phyloP scores from a whole-genome alignment of 64 coral and sea anemone genomes.

The Pocillopora damicornis region DNA sequence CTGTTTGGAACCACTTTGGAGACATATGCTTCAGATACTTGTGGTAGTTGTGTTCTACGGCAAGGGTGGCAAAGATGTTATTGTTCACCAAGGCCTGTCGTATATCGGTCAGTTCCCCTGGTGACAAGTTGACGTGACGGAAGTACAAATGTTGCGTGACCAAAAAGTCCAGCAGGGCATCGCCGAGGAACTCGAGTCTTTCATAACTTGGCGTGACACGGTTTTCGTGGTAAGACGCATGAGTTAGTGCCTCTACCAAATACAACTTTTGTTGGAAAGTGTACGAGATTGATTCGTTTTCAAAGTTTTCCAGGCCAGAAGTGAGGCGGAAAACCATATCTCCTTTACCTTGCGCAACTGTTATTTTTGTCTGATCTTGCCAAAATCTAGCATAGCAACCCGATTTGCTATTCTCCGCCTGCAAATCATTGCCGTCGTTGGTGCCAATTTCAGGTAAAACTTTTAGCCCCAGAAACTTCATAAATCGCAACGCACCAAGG shows the following conservation, averaged over 20 bases:
- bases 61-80: constrained; percentile 92
- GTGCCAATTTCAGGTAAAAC: constrained; percentile 23
- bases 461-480: constrained; percentile 83
- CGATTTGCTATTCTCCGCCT: not conserved
- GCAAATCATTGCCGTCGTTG: not conserved
- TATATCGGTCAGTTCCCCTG: constrained; percentile 88
- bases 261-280: constrained; percentile 56
- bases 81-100: constrained; percentile 96
- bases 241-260: constrained; percentile 79
- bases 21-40: constrained; percentile 86
- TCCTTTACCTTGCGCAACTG: not conserved
- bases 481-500: constrained; percentile 69
- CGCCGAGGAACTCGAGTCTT: constrained; percentile 93
- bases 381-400: constrained; percentile 46
- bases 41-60: constrained; percentile 72
- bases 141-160: constrained; percentile 91
- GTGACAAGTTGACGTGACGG: constrained; percentile 47
- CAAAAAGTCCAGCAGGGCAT: constrained; percentile 85
- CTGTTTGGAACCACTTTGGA: constrained; percentile 71
- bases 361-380: not conserved
- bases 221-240: constrained; percentile 67
- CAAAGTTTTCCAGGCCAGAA: constrained; percentile 53
- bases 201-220: constrained; percentile 58
- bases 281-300: constrained; percentile 37
- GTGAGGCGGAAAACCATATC: constrained; percentile 21